Evolutionary conservation across 2,797 vertebrate species (phyloP), one percentile per base, ranked within the genome.

Genomic region (Rhabdomys pumilio): DNA sequence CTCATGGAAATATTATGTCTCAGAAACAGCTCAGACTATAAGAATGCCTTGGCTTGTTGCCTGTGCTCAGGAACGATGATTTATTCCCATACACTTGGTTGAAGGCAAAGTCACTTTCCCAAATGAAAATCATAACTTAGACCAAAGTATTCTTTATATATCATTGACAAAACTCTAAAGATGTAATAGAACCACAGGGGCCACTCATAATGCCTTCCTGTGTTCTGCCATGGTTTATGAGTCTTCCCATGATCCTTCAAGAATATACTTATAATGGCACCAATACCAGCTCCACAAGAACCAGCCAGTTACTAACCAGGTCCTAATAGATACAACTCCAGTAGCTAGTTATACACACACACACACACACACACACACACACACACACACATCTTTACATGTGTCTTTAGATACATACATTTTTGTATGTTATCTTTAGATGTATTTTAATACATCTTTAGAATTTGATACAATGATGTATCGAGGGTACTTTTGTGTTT

Each of bases 41-140:
- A 89, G 50, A 94, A 95, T 83, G 82, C 15, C 72, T 75, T 76
- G 17, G 73, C 76, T 94, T 96, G n/a, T 50, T 67, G 67, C 19
- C 91, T 44, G 88, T n/a, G 50, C 13, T 84, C 61, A 50, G 31
- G 24, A 86, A 73, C 94, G 47, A 81, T 44, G 50, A 55, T 63
- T 57, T 91, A 72, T 93, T 76, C 82, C 83, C 57, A 93, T 24
- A 59, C 14, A 53, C 93, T 69, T 88, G 77, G 57, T 69, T 67
- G 29, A 93, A 88, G 61, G 6, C 59, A 7, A 72, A 91, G 50
- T 82, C 29, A 55, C 4, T 87, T 55, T 73, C n/a, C 53, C 77
- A 44, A 89, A 50, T 79, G n/a, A 67, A 72, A 84, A 50, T 22
- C 67, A 24, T n/a, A 91, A 22, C 19, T 67, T 67, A 10, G 55